Base-by-base conservation (phyloP, 2,113 vertebrate species). In the Catharus fuscescens region DNA sequence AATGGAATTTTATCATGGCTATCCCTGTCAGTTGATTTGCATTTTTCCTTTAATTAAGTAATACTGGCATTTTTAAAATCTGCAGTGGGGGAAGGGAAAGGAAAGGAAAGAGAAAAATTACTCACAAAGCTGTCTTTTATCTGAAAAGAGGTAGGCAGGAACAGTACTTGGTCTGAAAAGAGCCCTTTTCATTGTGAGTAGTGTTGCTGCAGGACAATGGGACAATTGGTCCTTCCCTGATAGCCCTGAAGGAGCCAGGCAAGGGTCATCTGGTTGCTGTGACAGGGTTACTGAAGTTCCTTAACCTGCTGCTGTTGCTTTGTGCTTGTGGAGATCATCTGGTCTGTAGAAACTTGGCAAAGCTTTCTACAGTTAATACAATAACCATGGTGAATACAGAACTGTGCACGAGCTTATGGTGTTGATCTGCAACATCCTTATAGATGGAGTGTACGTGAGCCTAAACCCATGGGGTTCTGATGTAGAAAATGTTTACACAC, bases 201-300 rank as follows among this genome's bases (percentile, higher is more conserved):
- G 1, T 60, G 8, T 19, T 36, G 5, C 9, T 81, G 4, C 9
- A 38, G 40, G 50, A 23, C 3, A 38, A 6, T 8, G 1, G 0
- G 24, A 7, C 3, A 5, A 6, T 13, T 81, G 36, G 44, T 48
- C 6, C 1, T 69, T 42, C 19, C 66, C 25, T 87, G 28, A 14
- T 16, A 57, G 36, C 5, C 18, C 5, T 36, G 24, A 65, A 52
- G 18, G 26, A 65, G 10, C 1, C 54, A 9, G 1, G 2, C 57
- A 24, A 56, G 26, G 14, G 11, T 1, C 5, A 67, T 28, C 26
- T 25, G 14, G 16, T 21, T 1, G 1, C 29, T 69, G 6, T 72
- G 57, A 10, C 23, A 31, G 4, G 2, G 3, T 73, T 64, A 24
- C 12, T 61, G 9, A 28, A 5, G 3, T 69, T 84, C 31, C 24